A percentile compares a stretch with the other conserved stretches of the same genome.
Conservation (phyloP, 2,797 vertebrate genomes). For the Lates japonicus region DNA sequence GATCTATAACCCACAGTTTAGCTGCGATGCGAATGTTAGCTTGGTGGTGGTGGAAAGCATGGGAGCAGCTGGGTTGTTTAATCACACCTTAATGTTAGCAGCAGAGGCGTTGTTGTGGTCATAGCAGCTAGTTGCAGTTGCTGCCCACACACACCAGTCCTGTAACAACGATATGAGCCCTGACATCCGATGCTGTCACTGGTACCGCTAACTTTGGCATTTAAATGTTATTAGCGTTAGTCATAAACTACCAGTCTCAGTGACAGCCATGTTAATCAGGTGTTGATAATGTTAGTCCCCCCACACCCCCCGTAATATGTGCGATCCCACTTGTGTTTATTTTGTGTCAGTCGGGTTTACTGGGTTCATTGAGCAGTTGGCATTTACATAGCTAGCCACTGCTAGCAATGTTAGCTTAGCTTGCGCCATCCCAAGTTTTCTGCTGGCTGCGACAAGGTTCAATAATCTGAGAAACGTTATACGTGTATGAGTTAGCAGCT, state of each 20-base stretch:
- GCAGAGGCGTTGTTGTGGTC: fast-evolving
- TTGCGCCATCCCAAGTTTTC: not conserved
- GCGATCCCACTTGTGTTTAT: fast-evolving
- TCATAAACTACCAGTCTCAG: not conserved
- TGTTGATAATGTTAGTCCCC: fast-evolving
- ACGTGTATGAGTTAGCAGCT: fast-evolving
- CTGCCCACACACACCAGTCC: fast-evolving
- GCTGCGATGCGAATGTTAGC: conserved; percentile 40
- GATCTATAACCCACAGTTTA: conserved; percentile 47
- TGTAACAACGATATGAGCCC: fast-evolving
- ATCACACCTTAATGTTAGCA: not conserved
- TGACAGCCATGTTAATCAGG: not conserved
- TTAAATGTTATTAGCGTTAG: not conserved
- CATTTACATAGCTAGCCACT: conserved; percentile 1
- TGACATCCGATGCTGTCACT: not conserved
- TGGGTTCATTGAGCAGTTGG: not conserved
- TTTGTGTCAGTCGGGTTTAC: not conserved
- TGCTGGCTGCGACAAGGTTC: not conserved
- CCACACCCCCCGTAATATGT: fast-evolving
- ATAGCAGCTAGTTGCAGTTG: no score
- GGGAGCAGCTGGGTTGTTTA: conserved; percentile 3
- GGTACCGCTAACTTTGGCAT: conserved; percentile 26
- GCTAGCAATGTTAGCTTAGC: conserved; percentile 45
- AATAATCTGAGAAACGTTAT: not conserved
- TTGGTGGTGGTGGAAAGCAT: conserved; percentile 24